Evolutionary conservation across 2,888 invertebrate genomes (phyloP), one percentile per base, ranked within the genome.

Genomic region (Hymenopus coronatus): DNA sequence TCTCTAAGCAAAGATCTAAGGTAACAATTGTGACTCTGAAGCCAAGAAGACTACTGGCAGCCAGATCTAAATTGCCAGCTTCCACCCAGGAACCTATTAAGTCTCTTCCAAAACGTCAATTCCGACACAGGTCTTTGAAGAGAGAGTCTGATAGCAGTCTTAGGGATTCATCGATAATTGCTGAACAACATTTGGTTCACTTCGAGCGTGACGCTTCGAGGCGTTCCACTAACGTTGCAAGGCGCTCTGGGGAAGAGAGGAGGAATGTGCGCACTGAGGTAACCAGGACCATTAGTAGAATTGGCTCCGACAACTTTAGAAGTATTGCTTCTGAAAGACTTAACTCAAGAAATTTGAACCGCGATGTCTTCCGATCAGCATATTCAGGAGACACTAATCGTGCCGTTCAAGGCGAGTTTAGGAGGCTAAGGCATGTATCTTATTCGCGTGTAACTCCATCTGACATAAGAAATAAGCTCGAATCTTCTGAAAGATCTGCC

Each of bases 31-130:
- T 82, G 3, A 85, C 27, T 15, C 14, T 28, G 28, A 7, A n/a
- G 30, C 86, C 81, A 28, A 87, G 87, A 87, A 87, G 87, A 20
- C 87, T 87, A 15, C 82, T 87, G 87, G 87, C 87, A 27, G 87
- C 87, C 33, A 82, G 87, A 33, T 87, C 46, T 4, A 87, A 27
- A 30, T 82, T 82, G 25, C 33, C 82, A 30, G 30, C 28, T n/a
- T 25, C 33, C n/a, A 82, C 12, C n/a, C 12, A 20, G 27, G 14
- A 15, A 12, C 12, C 82, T 82, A 87, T 40, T 15, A 30, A 27
- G 1, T 15, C 81, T 4, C 7, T 82, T 87, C 33, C 87, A n/a
- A 14, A 40, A 28, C 70, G 30, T 8, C 30, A 82, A 30, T 7
- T 87, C 3, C 81, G 82, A 40, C 82, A 28, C 33, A 33, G 87